Conservation (phyloP, 2,113 vertebrate genomes). For the Todiramphus saurophagus region DNA sequence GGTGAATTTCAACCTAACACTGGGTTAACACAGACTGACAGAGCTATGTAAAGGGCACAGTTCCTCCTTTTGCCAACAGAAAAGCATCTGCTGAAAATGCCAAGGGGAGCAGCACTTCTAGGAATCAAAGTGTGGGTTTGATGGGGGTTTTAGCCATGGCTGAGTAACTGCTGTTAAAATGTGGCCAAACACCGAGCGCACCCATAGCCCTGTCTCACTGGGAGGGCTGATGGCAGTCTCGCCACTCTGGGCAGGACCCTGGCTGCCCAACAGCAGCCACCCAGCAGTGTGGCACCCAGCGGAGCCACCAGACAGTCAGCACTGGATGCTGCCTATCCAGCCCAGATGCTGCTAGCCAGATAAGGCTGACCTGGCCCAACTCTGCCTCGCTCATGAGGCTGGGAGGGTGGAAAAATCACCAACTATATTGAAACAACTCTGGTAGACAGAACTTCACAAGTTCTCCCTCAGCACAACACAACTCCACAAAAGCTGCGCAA, state of each 20-base stretch:
- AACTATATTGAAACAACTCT: neutral
- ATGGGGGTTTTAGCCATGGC: neutral
- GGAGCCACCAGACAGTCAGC: neutral
- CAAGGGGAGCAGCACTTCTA: neutral
- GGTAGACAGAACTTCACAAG: neutral
- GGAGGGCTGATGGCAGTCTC: fast-evolving
- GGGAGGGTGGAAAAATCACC: neutral
- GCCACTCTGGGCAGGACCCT: neutral
- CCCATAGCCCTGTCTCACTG: neutral
- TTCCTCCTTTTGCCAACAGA: neutral
- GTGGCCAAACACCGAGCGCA: fast-evolving
- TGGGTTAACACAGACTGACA: neutral
- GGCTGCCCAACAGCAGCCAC: neutral
- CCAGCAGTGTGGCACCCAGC: neutral
- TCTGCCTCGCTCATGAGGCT: neutral
- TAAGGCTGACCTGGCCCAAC: neutral
- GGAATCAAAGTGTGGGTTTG: neutral
- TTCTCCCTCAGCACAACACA: neutral
- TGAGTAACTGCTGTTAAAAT: neutral
- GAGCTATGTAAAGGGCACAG: neutral
- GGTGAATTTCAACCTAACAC: neutral
- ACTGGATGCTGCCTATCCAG: neutral
- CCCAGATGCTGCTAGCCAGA: neutral
- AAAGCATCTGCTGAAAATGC: neutral
- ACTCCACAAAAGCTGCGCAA: neutral